Conservation (phyloP, 2,797 vertebrate species). For the Todus mexicanus region DNA sequence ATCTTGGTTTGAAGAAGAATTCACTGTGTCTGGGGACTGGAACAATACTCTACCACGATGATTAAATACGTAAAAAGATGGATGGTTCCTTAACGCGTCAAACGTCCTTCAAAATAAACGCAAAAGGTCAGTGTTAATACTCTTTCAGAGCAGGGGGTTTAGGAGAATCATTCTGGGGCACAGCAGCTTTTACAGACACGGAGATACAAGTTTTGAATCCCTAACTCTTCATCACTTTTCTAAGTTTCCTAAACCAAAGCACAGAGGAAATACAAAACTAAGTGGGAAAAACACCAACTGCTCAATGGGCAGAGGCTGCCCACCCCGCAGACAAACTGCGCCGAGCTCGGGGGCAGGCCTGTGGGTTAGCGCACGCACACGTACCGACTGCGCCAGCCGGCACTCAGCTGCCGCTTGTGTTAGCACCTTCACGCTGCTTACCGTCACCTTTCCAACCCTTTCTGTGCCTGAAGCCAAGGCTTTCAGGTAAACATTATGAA, state of each 20-base stretch:
- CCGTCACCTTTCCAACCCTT: neutral
- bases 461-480: neutral
- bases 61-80: constrained; percentile 98
- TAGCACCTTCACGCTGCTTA: neutral
- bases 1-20: constrained; percentile 80
- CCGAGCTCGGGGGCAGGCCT: neutral
- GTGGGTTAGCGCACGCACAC: neutral
- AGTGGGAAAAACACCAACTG: neutral
- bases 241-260: neutral
- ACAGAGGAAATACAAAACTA: neutral
- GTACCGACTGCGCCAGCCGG: neutral
- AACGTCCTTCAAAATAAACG: constrained; percentile 84
- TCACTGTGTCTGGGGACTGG: constrained; percentile 82
- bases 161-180: neutral
- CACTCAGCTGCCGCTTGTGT: neutral
- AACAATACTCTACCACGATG: constrained; percentile 93
- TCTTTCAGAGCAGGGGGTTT: neutral
- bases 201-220: neutral
- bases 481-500: neutral
- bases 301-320: neutral
- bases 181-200: neutral
- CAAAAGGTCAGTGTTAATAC: constrained; percentile 29
- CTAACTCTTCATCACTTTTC: neutral
- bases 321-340: neutral
- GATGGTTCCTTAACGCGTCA: constrained; percentile 97